Base-by-base conservation (phyloP, 2,797 vertebrate species). In the Thripadectes ignobilis region DNA sequence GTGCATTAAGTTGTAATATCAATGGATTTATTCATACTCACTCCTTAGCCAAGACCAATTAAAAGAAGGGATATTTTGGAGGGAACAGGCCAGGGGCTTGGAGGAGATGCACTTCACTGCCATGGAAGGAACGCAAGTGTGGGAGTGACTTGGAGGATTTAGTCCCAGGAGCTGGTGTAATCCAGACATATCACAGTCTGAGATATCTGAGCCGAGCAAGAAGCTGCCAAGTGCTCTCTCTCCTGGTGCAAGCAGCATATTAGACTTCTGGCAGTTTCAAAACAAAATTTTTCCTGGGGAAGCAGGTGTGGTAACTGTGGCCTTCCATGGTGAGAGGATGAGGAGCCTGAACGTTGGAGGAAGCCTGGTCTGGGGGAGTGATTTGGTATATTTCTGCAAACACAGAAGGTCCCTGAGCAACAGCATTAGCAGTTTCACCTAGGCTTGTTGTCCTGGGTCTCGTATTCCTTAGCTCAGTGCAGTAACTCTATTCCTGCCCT, bases 131-230 rank as follows among this genome's bases (percentile, higher is more conserved):
- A 89, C 86, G 93, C 84, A 90, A 96, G 73, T 91, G 79, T 93
- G 85, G 94, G 88, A 91, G 92, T 95, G 93, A 90, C 94, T 87
- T 92, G 90, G 73, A 86, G 79, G 85, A 90, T 88, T 91, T 67
- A 95, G 80, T 96, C 92, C 93, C 90, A 95, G 81, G 91, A 89
- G 90, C 65, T 95, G 86, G 84, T 79, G 88, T 91, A 95, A 94
- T 94, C 88, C 91, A 96, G 96, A 95, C 95, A 92, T 97, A 93
- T 95, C 95, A 89, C 55, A 94, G 91, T 95, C 83, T 92, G 95
- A 92, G 93, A 88, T 92, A 95, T 96, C 92, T 52, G 92, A 92
- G 89, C 84, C 4, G 54, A 86, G 52, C 2, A 0, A 88, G 68
- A 87, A 46, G 30, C 91, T 94, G 95, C 95, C 94, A 97, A 94